Percentiles rank a stretch among this genome's conserved stretches.
Conservation (phyloP, 1,140 invertebrate species). For the Diabrotica undecimpunctata region DNA sequence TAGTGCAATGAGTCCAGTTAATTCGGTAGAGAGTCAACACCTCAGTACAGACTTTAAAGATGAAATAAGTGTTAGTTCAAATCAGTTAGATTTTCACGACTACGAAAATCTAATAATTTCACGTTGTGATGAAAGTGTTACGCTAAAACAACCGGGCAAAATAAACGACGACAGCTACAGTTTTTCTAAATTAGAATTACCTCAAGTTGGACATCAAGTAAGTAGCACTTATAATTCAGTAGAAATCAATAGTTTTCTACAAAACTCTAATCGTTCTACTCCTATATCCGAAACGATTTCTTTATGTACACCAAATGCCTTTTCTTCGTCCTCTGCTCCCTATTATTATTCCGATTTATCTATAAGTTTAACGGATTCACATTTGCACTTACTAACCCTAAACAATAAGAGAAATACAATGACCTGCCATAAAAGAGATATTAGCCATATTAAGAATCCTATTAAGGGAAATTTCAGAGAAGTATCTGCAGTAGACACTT, state of each 20-base stretch:
- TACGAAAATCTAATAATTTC: constrained; percentile 42
- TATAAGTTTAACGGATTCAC: constrained; percentile 33
- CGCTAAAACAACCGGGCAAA: no score
- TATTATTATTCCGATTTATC: constrained; percentile 78
- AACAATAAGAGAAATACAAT: constrained; percentile 65
- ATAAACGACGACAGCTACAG: no score
- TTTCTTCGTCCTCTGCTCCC: constrained; percentile 55
- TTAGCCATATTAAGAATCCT: constrained; percentile 75
- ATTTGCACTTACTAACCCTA: constrained; percentile 35
- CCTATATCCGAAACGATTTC: constrained; percentile 24
- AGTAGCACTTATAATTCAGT: constrained; percentile 38
- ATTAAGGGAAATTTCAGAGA: constrained; percentile 52
- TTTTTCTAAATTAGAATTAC: background rate
- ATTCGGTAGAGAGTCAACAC: no score
- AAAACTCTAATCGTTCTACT: constrained; percentile 35
- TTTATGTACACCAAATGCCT: constrained; percentile 12
- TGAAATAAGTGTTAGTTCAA: no score
- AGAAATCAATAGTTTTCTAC: constrained; percentile 37
- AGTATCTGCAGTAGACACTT: constrained; percentile 33
- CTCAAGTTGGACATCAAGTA: constrained; percentile 27
- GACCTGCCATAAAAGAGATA: constrained; percentile 65
- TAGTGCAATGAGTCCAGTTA: no score
- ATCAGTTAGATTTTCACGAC: constrained; percentile 27
- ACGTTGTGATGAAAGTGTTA: no score
- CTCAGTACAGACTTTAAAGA: no score